phyloP scores from a whole-genome alignment of 2,113 vertebrate genomes.

The Ifrita kowaldi region DNA sequence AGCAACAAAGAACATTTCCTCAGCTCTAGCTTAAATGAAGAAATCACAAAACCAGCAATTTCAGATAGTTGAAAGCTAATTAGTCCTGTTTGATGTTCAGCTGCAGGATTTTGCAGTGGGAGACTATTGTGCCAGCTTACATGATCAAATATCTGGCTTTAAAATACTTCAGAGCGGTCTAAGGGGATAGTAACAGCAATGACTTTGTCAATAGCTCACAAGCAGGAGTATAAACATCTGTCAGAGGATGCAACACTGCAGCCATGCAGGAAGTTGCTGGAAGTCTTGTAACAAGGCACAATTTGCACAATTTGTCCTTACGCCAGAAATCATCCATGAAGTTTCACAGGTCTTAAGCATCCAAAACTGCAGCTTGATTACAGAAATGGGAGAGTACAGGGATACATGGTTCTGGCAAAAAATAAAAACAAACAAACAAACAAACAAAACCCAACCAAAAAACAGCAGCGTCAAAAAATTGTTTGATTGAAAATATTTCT shows the following conservation, averaged over 20 bases:
- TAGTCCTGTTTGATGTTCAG: not conserved
- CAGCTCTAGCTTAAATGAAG: not conserved
- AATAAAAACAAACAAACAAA: not conserved
- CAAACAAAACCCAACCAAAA: not conserved
- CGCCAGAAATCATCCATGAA: not conserved
- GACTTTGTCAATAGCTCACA: not conserved
- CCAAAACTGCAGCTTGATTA: not conserved
- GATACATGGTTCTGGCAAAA: not conserved
- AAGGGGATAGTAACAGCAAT: not conserved
- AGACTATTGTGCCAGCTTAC: not conserved
- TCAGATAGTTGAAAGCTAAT: not conserved
- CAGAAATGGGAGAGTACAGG: not conserved
- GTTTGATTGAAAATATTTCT: too few relatives aligned
- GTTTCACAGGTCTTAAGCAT: not conserved
- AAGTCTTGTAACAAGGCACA: rapidly evolving
- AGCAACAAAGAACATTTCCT: not conserved
- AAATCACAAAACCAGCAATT: not conserved
- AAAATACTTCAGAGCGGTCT: not conserved
- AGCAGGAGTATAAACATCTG: not conserved
- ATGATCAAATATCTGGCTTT: not conserved
- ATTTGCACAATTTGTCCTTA: not conserved
- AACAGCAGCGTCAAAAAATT: not conserved
- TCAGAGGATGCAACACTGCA: not conserved
- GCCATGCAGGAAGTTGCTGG: not conserved
- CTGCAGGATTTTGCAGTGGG: not conserved